Base-by-base conservation (phyloP, 2,797 vertebrate species). In the Pogonophryne albipinna region DNA sequence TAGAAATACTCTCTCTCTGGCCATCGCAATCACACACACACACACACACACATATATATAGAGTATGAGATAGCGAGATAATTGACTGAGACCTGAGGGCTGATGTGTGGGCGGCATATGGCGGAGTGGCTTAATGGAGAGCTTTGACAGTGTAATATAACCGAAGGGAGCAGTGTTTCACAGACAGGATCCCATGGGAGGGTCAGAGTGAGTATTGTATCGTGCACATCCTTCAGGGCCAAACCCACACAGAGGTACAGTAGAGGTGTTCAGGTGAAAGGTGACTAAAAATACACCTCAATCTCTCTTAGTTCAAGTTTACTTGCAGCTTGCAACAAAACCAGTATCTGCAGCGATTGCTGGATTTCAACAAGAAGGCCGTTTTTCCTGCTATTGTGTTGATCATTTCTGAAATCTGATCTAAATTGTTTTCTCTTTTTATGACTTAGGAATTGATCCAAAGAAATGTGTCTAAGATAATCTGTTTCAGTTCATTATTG, bases 31-130 rank as follows among this genome's bases (percentile, higher is more conserved):
- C 31, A 34, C 31, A 34, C 31, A 34, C 31, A 34, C 31, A 34
- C 31, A 34, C 31, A 34, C 31, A 34, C 31, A 23, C 20, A 23
- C 20, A 23, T 2, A 23, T n/a, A n/a, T n/a, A n/a, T n/a, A 78
- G 55, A 81, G 42, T 42, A 41, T 42, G 67, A 66, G 76, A 52
- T 47, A 69, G 66, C 20, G 3, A 78, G 77, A 81, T 87, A 86
- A 78, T 49, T 74, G 85, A 79, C 80, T 77, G 68, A 73, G 79
- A 77, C 74, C 78, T 62, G 69, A 76, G 81, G 79, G 66, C 76
- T 69, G 59, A 79, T 84, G 80, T 81, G 83, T 86, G 86, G 85
- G 84, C 78, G 84, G 81, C 75, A 75, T 61, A 76, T 81, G 79
- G 74, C 14, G 17, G 69, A 85, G 71, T 68, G 76, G 64, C 47